A percentile compares a stretch with the other conserved stretches of the same genome.
Conservation (phyloP, 1,140 invertebrate genomes). For the Aphelenchoides besseyi region DNA sequence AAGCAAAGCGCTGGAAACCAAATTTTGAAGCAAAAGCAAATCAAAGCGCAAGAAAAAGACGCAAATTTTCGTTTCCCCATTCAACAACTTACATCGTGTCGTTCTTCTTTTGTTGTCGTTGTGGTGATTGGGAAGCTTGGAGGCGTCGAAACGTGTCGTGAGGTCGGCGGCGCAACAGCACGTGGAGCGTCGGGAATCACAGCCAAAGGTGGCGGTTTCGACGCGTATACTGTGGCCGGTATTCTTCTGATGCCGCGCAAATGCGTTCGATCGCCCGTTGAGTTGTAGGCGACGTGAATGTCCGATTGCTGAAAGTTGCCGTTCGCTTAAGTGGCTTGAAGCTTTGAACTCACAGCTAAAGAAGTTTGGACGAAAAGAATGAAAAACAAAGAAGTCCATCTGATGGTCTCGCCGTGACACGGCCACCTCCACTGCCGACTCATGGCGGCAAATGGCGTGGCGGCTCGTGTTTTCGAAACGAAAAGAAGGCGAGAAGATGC, state of each 20-base stretch:
- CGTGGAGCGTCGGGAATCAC: not conserved
- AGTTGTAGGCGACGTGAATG: slow-evolving; percentile 4
- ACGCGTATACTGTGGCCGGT: not conserved
- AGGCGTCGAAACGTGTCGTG: not conserved
- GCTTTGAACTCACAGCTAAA: not conserved
- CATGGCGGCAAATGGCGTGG: too few relatives aligned
- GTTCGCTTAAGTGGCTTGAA: not conserved
- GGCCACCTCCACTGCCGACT: too few relatives aligned
- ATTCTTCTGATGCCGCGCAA: slow-evolving; percentile 37
- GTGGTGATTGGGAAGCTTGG: not conserved
- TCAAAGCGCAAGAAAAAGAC: slow-evolving; percentile 6
- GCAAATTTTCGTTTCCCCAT: not conserved
- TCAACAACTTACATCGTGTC: not conserved
- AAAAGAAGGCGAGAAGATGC: too few relatives aligned
- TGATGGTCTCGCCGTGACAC: too few relatives aligned
- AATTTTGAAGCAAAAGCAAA: not conserved
- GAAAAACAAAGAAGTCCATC: not conserved
- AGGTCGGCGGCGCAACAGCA: not conserved
- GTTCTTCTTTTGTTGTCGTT: not conserved
- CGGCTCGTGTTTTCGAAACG: too few relatives aligned
- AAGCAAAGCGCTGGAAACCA: not conserved
- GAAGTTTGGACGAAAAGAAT: not conserved
- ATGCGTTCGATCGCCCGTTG: slow-evolving; percentile 5
- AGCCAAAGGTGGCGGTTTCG: not conserved
- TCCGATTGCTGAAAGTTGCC: slow-evolving; percentile 3